phyloP scores from a whole-genome alignment of 2,888 invertebrate genomes.

The Osedax frankpressi region DNA sequence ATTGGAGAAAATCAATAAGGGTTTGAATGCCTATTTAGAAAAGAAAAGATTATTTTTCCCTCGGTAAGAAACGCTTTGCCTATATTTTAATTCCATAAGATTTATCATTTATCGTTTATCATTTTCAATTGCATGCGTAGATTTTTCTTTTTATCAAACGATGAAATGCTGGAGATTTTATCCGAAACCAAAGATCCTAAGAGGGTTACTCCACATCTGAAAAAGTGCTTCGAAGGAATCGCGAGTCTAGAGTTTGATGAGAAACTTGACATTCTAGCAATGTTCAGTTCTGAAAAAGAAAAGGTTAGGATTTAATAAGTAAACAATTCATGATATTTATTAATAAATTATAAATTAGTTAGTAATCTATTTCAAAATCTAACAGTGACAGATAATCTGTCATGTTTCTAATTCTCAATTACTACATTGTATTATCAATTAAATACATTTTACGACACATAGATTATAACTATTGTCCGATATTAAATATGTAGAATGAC shows the following conservation, averaged over 20 bases:
- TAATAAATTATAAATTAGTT: too few relatives aligned
- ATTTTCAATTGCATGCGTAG: too few relatives aligned
- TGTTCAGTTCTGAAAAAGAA: constrained; percentile 71
- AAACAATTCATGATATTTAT: too few relatives aligned
- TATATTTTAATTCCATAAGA: not conserved
- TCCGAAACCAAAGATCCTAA: constrained; percentile 47
- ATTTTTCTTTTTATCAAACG: constrained; percentile 48
- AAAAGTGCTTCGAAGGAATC: constrained; percentile 55
- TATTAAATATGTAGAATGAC: too few relatives aligned
- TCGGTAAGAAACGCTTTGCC: constrained; percentile 27
- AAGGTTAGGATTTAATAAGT: too few relatives aligned
- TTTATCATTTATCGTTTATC: not conserved
- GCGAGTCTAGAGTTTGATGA: constrained; percentile 71
- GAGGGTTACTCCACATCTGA: constrained; percentile 47
- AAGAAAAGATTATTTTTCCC: constrained; percentile 48
- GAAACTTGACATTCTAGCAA: constrained; percentile 72
- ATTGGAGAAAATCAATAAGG: constrained; percentile 47
- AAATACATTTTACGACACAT: constrained; percentile 1
- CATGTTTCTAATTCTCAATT: too few relatives aligned
- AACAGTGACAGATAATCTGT: too few relatives aligned
- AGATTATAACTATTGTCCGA: too few relatives aligned
- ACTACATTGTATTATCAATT: not conserved
- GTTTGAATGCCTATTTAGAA: constrained; percentile 46
- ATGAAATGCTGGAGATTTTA: constrained; percentile 47
- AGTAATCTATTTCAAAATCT: too few relatives aligned